Conservation (phyloP, 1,140 invertebrate genomes). For the Bombus huntii region DNA sequence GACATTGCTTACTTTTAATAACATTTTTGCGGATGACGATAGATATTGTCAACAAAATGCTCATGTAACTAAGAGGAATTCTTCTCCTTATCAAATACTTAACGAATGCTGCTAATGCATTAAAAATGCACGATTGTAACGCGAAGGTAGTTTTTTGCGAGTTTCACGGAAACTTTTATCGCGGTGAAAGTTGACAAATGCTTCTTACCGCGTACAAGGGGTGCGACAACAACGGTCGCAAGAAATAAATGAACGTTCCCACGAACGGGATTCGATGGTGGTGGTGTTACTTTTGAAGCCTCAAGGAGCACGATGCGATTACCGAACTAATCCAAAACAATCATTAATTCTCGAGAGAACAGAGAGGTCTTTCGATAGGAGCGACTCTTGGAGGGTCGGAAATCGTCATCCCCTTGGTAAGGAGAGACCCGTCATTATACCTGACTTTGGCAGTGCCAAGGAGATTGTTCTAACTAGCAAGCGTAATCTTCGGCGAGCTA, state of each 20-base stretch:
- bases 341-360: conserved; percentile 39
- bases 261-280: not conserved
- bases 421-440: conserved; percentile 17
- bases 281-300: conserved; percentile 17
- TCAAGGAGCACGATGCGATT: conserved; percentile 15
- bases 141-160: not conserved
- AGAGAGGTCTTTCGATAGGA: conserved; percentile 20
- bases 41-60: too few species aligned
- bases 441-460: conserved; percentile 15
- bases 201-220: not conserved
- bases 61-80: not conserved
- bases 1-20: too few species aligned
- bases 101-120: not conserved
- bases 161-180: not conserved
- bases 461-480: conserved; percentile 31
- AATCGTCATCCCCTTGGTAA: conserved; percentile 7
- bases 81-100: not conserved
- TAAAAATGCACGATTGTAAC: not conserved
- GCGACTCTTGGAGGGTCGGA: conserved; percentile 1
- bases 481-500: conserved; percentile 40
- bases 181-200: conserved; percentile 22
- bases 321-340: conserved; percentile 47
- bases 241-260: conserved; percentile 35
- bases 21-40: too few species aligned
- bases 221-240: not conserved